Conservation (phyloP, 2,797 vertebrate species). For the Rhynchonycteris naso region DNA sequence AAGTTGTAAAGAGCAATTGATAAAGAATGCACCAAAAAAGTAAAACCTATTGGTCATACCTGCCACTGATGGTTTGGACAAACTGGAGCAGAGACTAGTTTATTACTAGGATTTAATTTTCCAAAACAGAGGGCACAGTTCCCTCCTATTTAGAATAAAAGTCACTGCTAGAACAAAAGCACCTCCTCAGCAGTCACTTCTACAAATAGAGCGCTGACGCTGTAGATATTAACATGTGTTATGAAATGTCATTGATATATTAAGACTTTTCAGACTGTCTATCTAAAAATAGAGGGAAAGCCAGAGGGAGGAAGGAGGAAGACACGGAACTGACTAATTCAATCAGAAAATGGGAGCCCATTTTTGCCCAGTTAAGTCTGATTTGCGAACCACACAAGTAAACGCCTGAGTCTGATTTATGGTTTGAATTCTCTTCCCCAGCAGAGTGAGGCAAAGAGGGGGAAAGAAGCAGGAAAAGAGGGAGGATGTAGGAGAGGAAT, state of each 20-base stretch:
- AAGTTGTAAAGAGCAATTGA: conserved; percentile 71
- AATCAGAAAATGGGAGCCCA: conserved; percentile 79
- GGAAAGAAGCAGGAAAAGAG: not conserved
- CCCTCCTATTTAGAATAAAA: conserved; percentile 85
- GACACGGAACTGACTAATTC: conserved; percentile 84
- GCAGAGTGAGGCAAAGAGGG: not conserved
- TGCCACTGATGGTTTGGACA: conserved; percentile 48
- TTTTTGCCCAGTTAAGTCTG: conserved; percentile 82
- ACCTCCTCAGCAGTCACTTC: conserved; percentile 86
- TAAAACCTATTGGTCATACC: conserved; percentile 1
- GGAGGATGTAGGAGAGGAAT: not conserved
- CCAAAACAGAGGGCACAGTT: conserved; percentile 68
- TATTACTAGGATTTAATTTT: conserved; percentile 72
- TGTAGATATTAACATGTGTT: conserved; percentile 90
- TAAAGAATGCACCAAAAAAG: conserved; percentile 55
- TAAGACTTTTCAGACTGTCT: conserved; percentile 87
- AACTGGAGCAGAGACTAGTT: conserved; percentile 56
- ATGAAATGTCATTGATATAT: conserved; percentile 90
- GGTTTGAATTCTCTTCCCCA: conserved; percentile 53
- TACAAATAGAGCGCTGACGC: conserved; percentile 86
- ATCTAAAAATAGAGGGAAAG: conserved; percentile 84
- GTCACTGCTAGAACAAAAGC: conserved; percentile 85
- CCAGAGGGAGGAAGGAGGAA: conserved; percentile 55
- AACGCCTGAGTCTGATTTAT: conserved; percentile 53
- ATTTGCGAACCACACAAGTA: conserved; percentile 76